phyloP scores from a whole-genome alignment of 2,888 invertebrate species.

The Drosophila falleni region DNA sequence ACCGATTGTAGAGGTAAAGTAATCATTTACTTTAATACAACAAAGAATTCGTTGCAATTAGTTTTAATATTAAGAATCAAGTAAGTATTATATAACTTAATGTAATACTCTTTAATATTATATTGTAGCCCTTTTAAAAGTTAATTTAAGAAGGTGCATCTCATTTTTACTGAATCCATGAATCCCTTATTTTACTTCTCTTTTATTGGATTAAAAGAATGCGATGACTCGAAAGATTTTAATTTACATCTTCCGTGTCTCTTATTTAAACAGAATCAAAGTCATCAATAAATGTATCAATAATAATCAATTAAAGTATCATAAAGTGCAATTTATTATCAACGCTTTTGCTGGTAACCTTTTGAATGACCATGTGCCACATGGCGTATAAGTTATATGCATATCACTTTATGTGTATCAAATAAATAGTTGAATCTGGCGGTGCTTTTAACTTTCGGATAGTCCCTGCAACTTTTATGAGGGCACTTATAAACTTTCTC shows the following conservation, averaged over 20 bases:
- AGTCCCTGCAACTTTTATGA: constrained; percentile 24
- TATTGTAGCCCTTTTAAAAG: no score
- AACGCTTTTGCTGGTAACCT: not conserved
- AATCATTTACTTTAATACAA: not conserved
- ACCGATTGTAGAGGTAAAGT: not conserved
- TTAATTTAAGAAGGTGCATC: no score
- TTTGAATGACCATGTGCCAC: constrained; percentile 2
- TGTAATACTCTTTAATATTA: no score
- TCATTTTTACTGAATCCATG: no score
- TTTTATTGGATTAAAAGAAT: not conserved
- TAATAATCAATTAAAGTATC: no score
- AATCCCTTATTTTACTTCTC: no score
- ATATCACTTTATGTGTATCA: constrained; percentile 4
- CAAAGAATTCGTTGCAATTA: not conserved
- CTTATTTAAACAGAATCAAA: not conserved
- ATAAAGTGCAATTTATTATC: not conserved
- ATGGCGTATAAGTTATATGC: constrained; percentile 22
- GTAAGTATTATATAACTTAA: no score
- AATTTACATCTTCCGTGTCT: not conserved
- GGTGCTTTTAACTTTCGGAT: constrained; percentile 30
- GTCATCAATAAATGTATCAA: not conserved
- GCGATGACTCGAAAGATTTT: not conserved
- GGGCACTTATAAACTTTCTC: constrained; percentile 42
- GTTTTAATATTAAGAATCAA: not conserved
- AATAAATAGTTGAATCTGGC: constrained; percentile 12